Conservation (phyloP, 2,113 vertebrate genomes). For the Phylloscopus trochilus region DNA sequence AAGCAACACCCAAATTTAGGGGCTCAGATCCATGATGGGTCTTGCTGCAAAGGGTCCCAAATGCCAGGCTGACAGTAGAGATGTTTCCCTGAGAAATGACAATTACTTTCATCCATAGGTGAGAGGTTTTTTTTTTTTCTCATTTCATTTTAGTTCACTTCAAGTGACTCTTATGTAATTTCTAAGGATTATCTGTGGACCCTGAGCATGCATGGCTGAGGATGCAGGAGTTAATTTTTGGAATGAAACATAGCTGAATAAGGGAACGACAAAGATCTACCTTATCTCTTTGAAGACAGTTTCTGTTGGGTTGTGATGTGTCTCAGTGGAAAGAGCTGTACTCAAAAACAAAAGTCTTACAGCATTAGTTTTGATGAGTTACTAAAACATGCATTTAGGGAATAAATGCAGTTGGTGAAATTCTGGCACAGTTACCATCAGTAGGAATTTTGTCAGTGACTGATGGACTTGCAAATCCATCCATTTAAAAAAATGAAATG, state of each 20-base stretch:
- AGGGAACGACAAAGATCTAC: neutral
- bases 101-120: neutral
- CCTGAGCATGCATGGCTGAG: neutral
- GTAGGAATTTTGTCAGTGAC: neutral
- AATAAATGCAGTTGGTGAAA: neutral
- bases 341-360: neutral
- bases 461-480: neutral
- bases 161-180: neutral
- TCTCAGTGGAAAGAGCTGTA: neutral
- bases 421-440: neutral
- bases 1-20: neutral
- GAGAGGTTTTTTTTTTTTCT: neutral
- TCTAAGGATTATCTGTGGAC: neutral
- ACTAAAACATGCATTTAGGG: neutral
- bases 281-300: neutral
- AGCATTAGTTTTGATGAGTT: neutral
- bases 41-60: neutral
- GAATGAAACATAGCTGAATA: neutral
- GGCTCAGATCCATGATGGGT: neutral
- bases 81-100: neutral
- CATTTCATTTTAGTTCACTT: neutral
- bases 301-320: neutral
- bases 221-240: neutral
- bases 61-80: neutral
- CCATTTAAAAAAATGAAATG: neutral